Percentiles rank a stretch among this genome's conserved stretches.
Evolutionary conservation across 2,888 invertebrate species (phyloP).

Genomic region (Itoplectis maculator): DNA sequence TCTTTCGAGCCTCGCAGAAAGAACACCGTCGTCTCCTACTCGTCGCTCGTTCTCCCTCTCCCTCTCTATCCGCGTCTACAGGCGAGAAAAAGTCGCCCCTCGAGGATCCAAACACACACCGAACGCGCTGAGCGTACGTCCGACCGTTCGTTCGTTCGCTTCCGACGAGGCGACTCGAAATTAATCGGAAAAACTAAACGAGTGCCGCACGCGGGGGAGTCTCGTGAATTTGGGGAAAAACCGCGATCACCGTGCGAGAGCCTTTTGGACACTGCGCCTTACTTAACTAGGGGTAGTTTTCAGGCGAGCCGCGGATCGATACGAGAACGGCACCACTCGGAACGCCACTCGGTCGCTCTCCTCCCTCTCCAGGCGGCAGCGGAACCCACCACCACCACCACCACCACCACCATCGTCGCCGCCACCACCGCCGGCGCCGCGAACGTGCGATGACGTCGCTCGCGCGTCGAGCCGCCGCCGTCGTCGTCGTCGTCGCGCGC

Average conservation of each 20-base stretch:
- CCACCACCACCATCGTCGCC: conserved; percentile 58
- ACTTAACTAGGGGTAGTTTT: conserved; percentile 79
- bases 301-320: conserved; percentile 78
- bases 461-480: conserved; percentile 57
- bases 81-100: too few relatives aligned
- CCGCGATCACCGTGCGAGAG: conserved; percentile 72
- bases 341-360: conserved; percentile 44
- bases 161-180: not conserved
- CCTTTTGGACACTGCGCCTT: conserved; percentile 78
- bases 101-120: not conserved
- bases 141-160: not conserved
- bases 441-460: conserved; percentile 39
- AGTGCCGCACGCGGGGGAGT: conserved; percentile 71
- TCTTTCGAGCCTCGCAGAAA: too few relatives aligned
- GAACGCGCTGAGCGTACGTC: not conserved
- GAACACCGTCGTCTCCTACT: too few relatives aligned
- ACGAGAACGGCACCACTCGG: conserved; percentile 69
- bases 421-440: conserved; percentile 8
- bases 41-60: too few relatives aligned
- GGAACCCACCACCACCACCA: conserved; percentile 7
- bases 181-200: conserved; percentile 52
- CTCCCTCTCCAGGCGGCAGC: conserved; percentile 58
- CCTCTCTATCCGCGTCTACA: too few relatives aligned
- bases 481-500: conserved; percentile 46
- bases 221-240: conserved; percentile 68